Conservation (phyloP, 2,113 vertebrate genomes). For the Chroicocephalus ridibundus region DNA sequence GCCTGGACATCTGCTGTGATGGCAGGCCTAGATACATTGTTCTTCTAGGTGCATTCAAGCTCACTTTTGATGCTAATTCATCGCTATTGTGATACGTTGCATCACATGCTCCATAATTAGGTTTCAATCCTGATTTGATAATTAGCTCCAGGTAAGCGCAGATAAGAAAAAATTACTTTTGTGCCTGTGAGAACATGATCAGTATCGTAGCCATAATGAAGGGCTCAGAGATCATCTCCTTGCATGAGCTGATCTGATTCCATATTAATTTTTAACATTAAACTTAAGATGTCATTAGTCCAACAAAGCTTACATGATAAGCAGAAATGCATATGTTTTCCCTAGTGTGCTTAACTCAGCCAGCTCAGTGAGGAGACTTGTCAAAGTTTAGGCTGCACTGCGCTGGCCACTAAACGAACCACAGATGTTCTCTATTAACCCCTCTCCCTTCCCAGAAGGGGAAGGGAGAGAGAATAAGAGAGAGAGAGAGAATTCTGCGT, state of each 20-base stretch:
- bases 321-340: constrained; percentile 6
- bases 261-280: neutral
- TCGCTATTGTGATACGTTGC: neutral
- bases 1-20: fast-evolving
- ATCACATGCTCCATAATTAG: neutral
- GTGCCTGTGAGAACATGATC: neutral
- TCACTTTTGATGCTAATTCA: neutral
- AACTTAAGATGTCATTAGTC: neutral
- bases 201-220: neutral
- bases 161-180: neutral
- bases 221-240: neutral
- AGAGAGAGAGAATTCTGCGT: neutral
- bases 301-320: neutral
- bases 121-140: neutral
- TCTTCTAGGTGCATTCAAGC: neutral
- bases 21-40: neutral
- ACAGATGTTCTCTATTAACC: neutral
- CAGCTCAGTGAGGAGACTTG: neutral
- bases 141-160: neutral
- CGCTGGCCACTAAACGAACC: neutral
- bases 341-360: neutral
- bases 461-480: neutral
- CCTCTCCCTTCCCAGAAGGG: neutral
- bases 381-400: neutral
- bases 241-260: neutral